Conservation (phyloP, 2,797 vertebrate species). For the Sphenopsis melanotis region DNA sequence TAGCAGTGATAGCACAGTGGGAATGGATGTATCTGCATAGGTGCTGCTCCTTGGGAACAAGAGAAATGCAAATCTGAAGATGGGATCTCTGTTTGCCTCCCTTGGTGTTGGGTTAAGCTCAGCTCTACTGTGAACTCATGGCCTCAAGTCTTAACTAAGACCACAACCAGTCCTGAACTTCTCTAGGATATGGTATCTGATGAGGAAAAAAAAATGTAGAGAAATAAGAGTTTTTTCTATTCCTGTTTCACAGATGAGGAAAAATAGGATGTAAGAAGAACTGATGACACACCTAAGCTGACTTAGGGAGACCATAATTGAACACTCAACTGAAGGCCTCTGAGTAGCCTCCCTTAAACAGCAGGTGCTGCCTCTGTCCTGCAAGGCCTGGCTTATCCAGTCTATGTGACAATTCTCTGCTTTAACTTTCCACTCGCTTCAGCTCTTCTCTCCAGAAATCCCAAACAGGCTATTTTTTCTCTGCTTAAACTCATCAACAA, state of each 20-base stretch:
- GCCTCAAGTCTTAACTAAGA: not conserved
- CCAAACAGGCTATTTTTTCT: not conserved
- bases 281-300: not conserved
- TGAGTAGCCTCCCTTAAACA: not conserved
- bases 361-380: not conserved
- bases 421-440: not conserved
- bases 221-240: not conserved
- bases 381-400: not conserved
- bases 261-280: not conserved
- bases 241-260: not conserved
- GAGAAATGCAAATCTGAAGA: not conserved
- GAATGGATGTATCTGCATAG: not conserved
- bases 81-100: not conserved
- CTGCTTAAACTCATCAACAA: not conserved
- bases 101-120: not conserved
- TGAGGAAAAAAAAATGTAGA: not conserved
- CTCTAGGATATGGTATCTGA: not conserved
- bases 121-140: not conserved
- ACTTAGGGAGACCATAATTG: rapidly evolving
- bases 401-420: not conserved
- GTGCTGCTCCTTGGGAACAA: not conserved
- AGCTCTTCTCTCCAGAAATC: not conserved
- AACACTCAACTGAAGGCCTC: not conserved
- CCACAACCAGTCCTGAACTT: not conserved
- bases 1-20: not conserved